Conservation (phyloP, 2,113 vertebrate genomes). For the Varanus komodoensis region DNA sequence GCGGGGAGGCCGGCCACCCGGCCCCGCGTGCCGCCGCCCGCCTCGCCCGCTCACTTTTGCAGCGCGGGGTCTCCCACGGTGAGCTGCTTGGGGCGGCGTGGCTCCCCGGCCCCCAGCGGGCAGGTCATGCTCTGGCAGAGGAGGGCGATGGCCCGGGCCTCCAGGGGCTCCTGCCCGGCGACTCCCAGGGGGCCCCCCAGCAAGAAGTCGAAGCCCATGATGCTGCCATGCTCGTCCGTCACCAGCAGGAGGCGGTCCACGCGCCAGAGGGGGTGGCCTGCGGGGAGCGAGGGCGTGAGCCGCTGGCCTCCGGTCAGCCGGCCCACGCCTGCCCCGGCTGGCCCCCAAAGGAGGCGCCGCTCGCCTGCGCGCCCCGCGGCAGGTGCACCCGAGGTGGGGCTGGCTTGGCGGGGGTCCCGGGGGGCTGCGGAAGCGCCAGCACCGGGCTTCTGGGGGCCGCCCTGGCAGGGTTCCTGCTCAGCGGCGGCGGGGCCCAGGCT, state of each 20-base stretch:
- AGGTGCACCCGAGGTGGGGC: too few species aligned
- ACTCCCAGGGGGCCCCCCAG: slow-evolving; percentile 41
- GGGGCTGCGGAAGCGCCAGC: too few species aligned
- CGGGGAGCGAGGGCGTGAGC: background rate
- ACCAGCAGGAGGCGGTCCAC: slow-evolving; percentile 71
- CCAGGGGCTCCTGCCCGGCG: background rate
- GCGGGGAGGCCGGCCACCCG: too few species aligned
- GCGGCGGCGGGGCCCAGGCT: too few species aligned
- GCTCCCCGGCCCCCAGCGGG: slow-evolving; percentile 70
- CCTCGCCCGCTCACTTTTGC: slow-evolving; percentile 51
- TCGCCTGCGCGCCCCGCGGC: too few species aligned
- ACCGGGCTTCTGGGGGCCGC: too few species aligned
- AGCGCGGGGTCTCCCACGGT: slow-evolving; percentile 66
- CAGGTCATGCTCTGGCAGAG: slow-evolving; percentile 75
- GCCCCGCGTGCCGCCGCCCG: background rate
- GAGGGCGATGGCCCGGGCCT: slow-evolving; percentile 57
- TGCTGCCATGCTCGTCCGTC: slow-evolving; percentile 66
- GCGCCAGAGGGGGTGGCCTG: slow-evolving; percentile 59
- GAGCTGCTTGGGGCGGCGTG: slow-evolving; percentile 69
- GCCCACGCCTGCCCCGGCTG: too few species aligned
- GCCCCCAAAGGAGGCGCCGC: too few species aligned
- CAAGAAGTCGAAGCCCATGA: slow-evolving; percentile 73
- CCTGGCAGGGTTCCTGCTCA: too few species aligned
- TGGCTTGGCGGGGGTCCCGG: too few species aligned
- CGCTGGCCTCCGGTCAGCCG: background rate